phyloP scores from a whole-genome alignment of 2,113 vertebrate genomes.

The Etheostoma cragini region DNA sequence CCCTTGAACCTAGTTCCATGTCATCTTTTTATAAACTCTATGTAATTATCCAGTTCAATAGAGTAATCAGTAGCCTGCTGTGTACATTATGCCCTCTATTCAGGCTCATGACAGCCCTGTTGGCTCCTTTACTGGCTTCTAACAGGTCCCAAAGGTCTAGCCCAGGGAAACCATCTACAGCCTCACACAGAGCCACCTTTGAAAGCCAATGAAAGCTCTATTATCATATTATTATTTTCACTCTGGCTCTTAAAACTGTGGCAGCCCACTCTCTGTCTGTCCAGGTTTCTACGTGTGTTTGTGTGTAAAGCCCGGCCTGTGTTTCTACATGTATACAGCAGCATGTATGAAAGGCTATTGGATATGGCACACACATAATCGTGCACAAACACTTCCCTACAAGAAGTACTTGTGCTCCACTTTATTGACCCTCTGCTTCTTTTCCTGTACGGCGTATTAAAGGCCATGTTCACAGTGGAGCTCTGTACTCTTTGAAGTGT shows the following conservation, averaged over 20 bases:
- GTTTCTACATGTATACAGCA: constrained; percentile 15
- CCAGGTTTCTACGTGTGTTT: constrained; percentile 3
- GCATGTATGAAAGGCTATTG: constrained; percentile 36
- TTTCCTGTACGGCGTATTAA: constrained; percentile 73
- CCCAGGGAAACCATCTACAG: constrained; percentile 63
- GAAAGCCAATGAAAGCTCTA: constrained; percentile 77
- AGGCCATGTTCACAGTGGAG: constrained; percentile 67
- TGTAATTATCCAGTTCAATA: constrained; percentile 63
- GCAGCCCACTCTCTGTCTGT: constrained; percentile 17
- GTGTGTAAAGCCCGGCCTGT: constrained; percentile 23
- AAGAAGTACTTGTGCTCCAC: constrained; percentile 55
- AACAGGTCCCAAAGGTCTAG: constrained; percentile 57
- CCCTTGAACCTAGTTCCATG: constrained; percentile 40
- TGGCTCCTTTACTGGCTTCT: constrained; percentile 56
- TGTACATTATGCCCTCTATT: constrained; percentile 49
- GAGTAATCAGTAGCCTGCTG: constrained; percentile 61
- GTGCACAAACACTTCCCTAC: constrained; percentile 1
- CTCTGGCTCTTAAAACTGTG: constrained; percentile 44
- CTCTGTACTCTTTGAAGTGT: constrained; percentile 78
- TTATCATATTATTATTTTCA: constrained; percentile 76
- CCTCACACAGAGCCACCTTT: constrained; percentile 78
- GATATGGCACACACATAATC: not conserved
- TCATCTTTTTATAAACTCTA: constrained; percentile 53
- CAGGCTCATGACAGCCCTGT: constrained; percentile 52
- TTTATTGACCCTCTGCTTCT: constrained; percentile 66